These are phyloP conservation scores for Lutraria lutraria DNA, from an alignment of 2,888 invertebrate genomes.

Conservation along the genomic window DNA sequence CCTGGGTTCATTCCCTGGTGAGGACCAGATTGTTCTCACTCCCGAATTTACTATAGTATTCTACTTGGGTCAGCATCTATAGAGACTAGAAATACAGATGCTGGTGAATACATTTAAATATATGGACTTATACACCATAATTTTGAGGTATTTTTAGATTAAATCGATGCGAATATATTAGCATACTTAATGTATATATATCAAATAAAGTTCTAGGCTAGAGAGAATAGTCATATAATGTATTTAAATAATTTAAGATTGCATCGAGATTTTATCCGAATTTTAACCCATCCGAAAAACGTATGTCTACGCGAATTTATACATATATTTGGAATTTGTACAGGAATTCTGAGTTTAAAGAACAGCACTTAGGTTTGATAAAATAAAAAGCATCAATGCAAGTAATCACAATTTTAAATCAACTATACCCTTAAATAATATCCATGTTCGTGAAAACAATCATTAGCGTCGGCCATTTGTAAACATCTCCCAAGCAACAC, in stretches of 20 bases:
- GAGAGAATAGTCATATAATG: background rate
- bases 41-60: no score
- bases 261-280: constrained; percentile 2
- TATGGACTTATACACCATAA: no score
- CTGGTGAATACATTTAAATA: no score
- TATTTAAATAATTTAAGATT: background rate
- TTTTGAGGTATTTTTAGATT: no score
- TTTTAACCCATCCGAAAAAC: background rate
- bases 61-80: no score
- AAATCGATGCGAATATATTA: background rate
- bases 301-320: background rate
- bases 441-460: background rate
- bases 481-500: constrained; percentile 51
- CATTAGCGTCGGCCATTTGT: constrained; percentile 43
- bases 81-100: no score
- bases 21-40: no score
- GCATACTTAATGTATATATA: background rate
- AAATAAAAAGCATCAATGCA: background rate
- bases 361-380: background rate
- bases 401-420: background rate
- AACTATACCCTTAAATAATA: background rate
- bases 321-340: background rate
- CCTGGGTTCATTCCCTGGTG: no score
- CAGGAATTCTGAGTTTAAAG: background rate
- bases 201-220: background rate